phyloP scores from a whole-genome alignment of 1,140 invertebrate genomes.

The Ceratosolen solmsi region DNA sequence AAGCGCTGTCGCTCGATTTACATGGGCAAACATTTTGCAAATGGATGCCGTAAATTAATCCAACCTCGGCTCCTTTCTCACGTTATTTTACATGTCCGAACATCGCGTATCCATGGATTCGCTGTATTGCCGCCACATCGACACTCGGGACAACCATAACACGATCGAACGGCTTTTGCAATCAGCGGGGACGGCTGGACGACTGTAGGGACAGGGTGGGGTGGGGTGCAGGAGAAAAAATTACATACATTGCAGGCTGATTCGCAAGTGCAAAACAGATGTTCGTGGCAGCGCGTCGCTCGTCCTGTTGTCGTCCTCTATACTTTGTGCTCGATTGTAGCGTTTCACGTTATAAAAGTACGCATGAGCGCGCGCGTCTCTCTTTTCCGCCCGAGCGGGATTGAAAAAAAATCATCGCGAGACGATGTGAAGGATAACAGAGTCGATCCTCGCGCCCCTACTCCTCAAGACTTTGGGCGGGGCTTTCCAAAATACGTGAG shows the following conservation, averaged over 20 bases:
- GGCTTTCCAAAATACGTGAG: too few species aligned
- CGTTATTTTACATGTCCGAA: background rate
- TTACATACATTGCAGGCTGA: slow-evolving; percentile 16
- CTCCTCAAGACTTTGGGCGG: too few species aligned
- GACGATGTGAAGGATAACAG: too few species aligned
- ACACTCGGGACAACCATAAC: background rate
- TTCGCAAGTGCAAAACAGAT: slow-evolving; percentile 31
- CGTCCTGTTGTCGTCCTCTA: background rate
- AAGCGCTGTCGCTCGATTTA: background rate
- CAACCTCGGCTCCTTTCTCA: background rate
- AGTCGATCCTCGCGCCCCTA: too few species aligned
- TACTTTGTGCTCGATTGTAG: background rate
- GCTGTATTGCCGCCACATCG: background rate
- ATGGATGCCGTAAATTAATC: background rate
- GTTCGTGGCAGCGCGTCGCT: background rate
- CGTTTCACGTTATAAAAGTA: slow-evolving; percentile 31
- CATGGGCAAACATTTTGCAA: too few species aligned
- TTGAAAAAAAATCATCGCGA: slow-evolving; percentile 15
- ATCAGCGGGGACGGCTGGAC: too few species aligned
- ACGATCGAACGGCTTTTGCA: slow-evolving; percentile 21
- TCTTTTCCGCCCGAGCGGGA: background rate
- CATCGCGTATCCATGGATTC: background rate
- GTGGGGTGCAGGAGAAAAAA: background rate
- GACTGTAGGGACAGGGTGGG: background rate
- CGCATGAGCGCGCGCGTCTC: background rate